These are phyloP conservation scores for Nymphalis urticae DNA, from an alignment of 2,888 invertebrate species.

Conservation along the genomic window DNA sequence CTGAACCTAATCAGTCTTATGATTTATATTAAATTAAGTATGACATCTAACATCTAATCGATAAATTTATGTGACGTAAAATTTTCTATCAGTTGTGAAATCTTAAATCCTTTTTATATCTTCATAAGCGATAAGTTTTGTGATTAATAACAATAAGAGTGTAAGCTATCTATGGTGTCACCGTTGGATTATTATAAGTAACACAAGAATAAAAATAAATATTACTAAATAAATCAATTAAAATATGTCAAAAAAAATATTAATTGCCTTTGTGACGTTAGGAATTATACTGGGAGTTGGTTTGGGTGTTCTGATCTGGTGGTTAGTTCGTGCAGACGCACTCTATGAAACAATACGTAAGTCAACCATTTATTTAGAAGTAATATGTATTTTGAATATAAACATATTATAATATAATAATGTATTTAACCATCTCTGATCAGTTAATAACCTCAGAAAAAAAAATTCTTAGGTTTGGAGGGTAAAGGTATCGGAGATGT, in stretches of 20 bases:
- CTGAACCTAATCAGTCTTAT: too few species aligned
- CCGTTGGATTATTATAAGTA: background rate
- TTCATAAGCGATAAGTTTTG: too few species aligned
- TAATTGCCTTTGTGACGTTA: slow-evolving; percentile 33
- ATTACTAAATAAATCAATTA: background rate
- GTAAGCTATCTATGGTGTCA: background rate
- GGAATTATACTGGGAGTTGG: slow-evolving; percentile 39
- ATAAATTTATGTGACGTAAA: too few species aligned
- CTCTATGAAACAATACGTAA: slow-evolving; percentile 44
- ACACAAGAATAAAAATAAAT: background rate
- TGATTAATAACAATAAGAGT: too few species aligned
- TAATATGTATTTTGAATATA: too few species aligned
- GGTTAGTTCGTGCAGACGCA: slow-evolving; percentile 40
- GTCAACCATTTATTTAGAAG: slow-evolving; percentile 17
- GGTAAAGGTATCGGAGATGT: slow-evolving; percentile 78
- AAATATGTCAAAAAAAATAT: slow-evolving; percentile 35
- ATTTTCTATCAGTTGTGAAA: too few species aligned
- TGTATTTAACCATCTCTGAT: background rate
- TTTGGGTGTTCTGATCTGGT: slow-evolving; percentile 45
- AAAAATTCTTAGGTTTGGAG: slow-evolving; percentile 51
- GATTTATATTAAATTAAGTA: too few species aligned
- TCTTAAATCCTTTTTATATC: too few species aligned
- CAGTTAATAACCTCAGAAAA: background rate
- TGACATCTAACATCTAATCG: too few species aligned
- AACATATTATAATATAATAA: background rate